Percentiles rank a stretch among this genome's conserved stretches.
These are phyloP conservation scores for Drosophila sulfurigaster DNA, from an alignment of 1,140 invertebrate genomes.

Conservation along the genomic window DNA sequence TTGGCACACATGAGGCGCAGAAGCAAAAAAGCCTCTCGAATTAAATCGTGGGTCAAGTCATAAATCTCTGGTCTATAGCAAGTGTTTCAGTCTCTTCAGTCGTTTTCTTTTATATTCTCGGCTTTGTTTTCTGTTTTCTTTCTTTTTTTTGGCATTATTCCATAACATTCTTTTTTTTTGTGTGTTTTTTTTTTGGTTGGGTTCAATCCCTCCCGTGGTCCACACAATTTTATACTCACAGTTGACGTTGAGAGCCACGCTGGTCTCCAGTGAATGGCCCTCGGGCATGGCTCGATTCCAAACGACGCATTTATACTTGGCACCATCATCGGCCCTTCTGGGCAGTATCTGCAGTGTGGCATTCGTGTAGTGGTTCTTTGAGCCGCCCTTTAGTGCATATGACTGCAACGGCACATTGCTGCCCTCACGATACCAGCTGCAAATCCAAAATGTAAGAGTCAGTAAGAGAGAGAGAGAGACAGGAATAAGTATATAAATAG, in stretches of 20 bases:
- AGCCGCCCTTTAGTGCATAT: slow-evolving; percentile 88
- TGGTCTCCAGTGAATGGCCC: slow-evolving; percentile 91
- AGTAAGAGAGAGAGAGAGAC: slow-evolving; percentile 17
- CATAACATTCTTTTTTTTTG: background rate
- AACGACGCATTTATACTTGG: slow-evolving; percentile 93
- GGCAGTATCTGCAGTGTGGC: slow-evolving; percentile 92
- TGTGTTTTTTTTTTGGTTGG: slow-evolving; percentile 20
- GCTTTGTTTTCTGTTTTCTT: background rate
- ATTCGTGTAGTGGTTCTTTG: slow-evolving; percentile 89
- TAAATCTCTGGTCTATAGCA: slow-evolving; percentile 43
- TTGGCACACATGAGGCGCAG: background rate
- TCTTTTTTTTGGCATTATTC: slow-evolving; percentile 25
- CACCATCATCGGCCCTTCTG: slow-evolving; percentile 92
- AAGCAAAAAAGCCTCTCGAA: slow-evolving; percentile 8
- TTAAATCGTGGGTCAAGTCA: slow-evolving; percentile 40
- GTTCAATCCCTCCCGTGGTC: background rate
- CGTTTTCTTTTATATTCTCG: too few relatives aligned
- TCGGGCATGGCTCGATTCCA: slow-evolving; percentile 94
- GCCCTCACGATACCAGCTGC: slow-evolving; percentile 89
- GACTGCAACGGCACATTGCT: slow-evolving; percentile 89
- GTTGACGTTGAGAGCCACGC: slow-evolving; percentile 93
- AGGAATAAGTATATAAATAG: too few relatives aligned
- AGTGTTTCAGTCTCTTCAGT: slow-evolving; percentile 1
- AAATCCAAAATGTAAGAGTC: slow-evolving; percentile 28
- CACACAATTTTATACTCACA: slow-evolving; percentile 89